Percentiles rank a stretch among this genome's conserved stretches.
Evolutionary conservation across 2,888 invertebrate genomes (phyloP).

Genomic region (Tetheella fluctuosa): DNA sequence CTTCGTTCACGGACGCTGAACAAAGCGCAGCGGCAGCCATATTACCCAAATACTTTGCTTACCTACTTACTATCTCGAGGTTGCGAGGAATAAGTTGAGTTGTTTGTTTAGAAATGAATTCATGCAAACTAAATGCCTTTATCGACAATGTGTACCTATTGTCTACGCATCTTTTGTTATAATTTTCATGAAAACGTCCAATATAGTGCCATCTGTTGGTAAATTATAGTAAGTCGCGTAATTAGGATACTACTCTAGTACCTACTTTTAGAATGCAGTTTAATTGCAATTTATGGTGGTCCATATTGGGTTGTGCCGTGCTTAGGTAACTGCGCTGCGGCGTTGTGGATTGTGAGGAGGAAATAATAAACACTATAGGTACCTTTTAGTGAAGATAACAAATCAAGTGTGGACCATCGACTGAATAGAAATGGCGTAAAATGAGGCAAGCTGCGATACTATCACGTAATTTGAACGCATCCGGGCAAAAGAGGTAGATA

Average conservation of each 20-base stretch:
- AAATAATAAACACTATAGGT: slow-evolving; percentile 50
- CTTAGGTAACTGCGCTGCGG: slow-evolving; percentile 29
- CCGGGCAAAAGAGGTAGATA: slow-evolving; percentile 34
- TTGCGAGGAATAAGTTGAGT: no score
- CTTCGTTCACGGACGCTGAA: slow-evolving; percentile 60
- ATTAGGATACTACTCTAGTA: neutral
- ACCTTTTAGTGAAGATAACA: slow-evolving; percentile 60
- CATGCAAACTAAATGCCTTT: slow-evolving; percentile 41
- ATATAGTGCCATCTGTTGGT: slow-evolving; percentile 49
- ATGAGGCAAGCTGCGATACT: slow-evolving; percentile 47
- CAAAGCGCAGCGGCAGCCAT: slow-evolving; percentile 74
- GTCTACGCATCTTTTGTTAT: slow-evolving; percentile 24
- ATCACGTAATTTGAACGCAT: slow-evolving; percentile 54
- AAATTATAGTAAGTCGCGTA: no score
- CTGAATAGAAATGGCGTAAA: slow-evolving; percentile 60
- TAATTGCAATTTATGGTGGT: no score
- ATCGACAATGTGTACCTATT: slow-evolving; percentile 46
- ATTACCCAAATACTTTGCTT: slow-evolving; percentile 58
- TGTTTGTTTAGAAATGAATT: no score
- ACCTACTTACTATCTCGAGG: slow-evolving; percentile 46
- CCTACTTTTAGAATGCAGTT: no score
- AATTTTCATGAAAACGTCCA: slow-evolving; percentile 18
- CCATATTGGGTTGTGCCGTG: no score
- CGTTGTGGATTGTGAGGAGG: slow-evolving; percentile 27
- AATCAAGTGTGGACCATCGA: slow-evolving; percentile 50